These are phyloP conservation scores for Chaetops frenatus DNA, from an alignment of 2,113 vertebrate species.

Conservation along the genomic window DNA sequence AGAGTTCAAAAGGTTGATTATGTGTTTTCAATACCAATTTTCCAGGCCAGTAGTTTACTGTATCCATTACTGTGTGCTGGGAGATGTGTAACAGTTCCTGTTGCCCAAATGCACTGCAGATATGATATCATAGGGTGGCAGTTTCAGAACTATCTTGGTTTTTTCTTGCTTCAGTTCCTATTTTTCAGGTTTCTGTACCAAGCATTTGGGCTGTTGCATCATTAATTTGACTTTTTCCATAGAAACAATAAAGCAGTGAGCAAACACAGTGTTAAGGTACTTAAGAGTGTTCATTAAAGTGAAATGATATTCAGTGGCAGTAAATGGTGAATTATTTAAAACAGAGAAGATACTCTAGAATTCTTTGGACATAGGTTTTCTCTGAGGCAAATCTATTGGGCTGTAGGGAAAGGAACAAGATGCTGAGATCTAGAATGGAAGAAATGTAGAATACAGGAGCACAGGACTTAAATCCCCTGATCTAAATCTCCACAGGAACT, in stretches of 20 bases:
- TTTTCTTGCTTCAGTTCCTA: neutral
- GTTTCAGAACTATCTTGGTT: neutral
- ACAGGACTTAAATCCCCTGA: neutral
- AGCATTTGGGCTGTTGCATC: neutral
- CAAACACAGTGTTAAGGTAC: neutral
- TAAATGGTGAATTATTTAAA: neutral
- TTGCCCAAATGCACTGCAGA: neutral
- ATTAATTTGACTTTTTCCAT: neutral
- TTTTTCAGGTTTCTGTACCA: neutral
- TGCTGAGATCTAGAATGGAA: neutral
- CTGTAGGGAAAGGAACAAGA: neutral
- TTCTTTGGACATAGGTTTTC: neutral
- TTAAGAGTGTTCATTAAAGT: neutral
- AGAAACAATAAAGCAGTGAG: neutral
- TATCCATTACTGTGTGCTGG: neutral
- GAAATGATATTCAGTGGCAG: neutral
- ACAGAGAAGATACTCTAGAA: neutral
- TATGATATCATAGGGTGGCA: neutral
- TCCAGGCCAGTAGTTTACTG: neutral
- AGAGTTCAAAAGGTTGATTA: constrained; percentile 18
- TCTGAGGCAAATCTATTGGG: neutral
- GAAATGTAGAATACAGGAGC: neutral
- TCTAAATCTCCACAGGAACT: neutral
- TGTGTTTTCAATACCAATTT: constrained; percentile 45
- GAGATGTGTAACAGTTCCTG: neutral